A percentile compares a stretch with the other conserved stretches of the same genome.
Conservation (phyloP, 2,113 vertebrate species). For the Pampusana beccarii region DNA sequence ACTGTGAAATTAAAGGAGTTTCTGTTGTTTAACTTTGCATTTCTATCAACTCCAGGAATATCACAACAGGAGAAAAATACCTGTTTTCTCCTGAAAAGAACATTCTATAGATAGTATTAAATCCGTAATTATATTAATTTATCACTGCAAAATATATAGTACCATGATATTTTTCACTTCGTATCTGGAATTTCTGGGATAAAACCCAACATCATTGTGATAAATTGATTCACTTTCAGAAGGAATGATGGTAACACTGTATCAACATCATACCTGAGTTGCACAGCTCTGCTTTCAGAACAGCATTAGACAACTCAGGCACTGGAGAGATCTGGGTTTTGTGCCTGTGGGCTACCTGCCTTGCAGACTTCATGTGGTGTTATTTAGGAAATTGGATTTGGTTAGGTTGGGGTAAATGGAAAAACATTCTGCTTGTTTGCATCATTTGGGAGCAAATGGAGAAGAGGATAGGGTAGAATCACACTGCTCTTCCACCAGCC, state of each 20-base stretch:
- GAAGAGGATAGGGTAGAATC: neutral
- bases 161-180: conserved; percentile 9
- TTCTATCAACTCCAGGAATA: conserved; percentile 51
- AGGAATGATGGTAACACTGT: neutral
- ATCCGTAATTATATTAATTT: conserved; percentile 8
- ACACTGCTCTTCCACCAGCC: neutral
- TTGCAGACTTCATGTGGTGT: neutral
- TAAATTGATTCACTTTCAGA: neutral
- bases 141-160: conserved; percentile 23
- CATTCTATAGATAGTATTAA: conserved; percentile 31
- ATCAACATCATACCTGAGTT: neutral
- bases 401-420: neutral
- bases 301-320: neutral
- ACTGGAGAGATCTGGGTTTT: neutral
- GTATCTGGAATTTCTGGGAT: neutral
- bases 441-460: neutral
- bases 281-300: neutral
- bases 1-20: conserved; percentile 77
- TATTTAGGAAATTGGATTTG: neutral
- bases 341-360: neutral
- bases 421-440: neutral
- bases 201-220: neutral
- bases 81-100: conserved; percentile 33
- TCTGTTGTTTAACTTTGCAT: conserved; percentile 71
- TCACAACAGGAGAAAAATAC: neutral